Evolutionary conservation across 2,888 invertebrate species (phyloP).

Genomic region (Meta bourneti): DNA sequence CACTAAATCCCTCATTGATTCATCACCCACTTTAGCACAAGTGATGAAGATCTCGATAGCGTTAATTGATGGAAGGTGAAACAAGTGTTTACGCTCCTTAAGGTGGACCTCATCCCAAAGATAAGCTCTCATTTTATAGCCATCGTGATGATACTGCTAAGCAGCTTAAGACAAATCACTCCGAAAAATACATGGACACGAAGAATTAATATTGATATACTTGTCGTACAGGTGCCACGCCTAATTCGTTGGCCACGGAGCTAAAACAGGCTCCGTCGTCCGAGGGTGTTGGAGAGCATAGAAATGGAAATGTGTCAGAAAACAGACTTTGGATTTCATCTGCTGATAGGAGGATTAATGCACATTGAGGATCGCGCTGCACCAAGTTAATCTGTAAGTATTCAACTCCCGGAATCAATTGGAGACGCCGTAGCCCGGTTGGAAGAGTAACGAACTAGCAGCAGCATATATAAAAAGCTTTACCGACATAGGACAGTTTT

Average conservation of each 20-base stretch:
- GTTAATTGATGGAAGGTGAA: slow-evolving; percentile 26
- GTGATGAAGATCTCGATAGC: slow-evolving; percentile 2
- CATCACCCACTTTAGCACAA: background rate
- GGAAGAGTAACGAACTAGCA: no score
- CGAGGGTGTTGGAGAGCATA: background rate
- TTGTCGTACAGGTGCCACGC: background rate
- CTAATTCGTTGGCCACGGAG: background rate
- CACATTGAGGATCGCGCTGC: no score
- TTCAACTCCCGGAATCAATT: no score
- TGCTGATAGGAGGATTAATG: no score
- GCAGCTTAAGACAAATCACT: background rate
- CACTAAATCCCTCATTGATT: no score
- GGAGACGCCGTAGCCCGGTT: no score
- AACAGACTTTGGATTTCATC: no score
- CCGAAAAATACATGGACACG: slow-evolving; percentile 42
- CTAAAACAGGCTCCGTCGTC: background rate
- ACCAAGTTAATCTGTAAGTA: no score
- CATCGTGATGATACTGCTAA: slow-evolving; percentile 12
- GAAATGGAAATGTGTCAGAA: background rate
- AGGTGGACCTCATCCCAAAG: background rate
- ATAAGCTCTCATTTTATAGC: background rate
- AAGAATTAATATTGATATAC: slow-evolving; percentile 51
- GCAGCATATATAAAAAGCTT: no score
- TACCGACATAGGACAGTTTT: no score
- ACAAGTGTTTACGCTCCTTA: slow-evolving; percentile 36